phyloP scores from a whole-genome alignment of 2,113 vertebrate genomes.

The Carassius auratus region DNA sequence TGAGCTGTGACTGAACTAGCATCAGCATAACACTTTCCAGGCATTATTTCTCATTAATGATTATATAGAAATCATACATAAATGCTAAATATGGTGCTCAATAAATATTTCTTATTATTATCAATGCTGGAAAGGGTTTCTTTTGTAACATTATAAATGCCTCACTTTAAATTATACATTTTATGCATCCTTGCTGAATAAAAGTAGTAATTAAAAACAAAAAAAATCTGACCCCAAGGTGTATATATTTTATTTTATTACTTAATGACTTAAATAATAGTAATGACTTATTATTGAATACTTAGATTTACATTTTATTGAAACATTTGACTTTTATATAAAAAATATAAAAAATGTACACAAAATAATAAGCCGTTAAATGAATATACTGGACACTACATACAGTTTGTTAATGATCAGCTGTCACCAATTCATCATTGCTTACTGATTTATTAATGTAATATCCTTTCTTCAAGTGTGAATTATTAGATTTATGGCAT shows the following conservation, averaged over 20 bases:
- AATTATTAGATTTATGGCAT: not conserved
- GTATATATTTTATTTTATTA: too few species aligned
- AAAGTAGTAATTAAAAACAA: too few species aligned
- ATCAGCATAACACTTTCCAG: conserved; percentile 13
- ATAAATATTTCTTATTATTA: too few species aligned
- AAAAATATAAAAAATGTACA: not conserved
- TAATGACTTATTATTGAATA: not conserved
- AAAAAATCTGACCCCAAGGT: too few species aligned
- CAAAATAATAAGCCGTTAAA: not conserved
- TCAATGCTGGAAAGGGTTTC: too few species aligned
- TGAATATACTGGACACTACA: not conserved
- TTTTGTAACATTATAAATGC: too few species aligned
- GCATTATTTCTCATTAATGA: not conserved
- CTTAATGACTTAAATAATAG: too few species aligned
- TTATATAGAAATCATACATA: too few species aligned
- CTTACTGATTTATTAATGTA: not conserved
- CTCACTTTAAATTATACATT: too few species aligned
- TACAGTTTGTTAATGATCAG: not conserved
- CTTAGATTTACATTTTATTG: not conserved
- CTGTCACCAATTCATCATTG: not conserved
- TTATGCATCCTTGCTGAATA: too few species aligned
- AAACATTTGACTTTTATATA: not conserved
- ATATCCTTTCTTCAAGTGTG: not conserved
- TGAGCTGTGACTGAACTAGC: conserved; percentile 30
- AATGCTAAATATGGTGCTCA: too few species aligned